Conservation (phyloP, 2,888 invertebrate species). For the Odontomyia ornata region DNA sequence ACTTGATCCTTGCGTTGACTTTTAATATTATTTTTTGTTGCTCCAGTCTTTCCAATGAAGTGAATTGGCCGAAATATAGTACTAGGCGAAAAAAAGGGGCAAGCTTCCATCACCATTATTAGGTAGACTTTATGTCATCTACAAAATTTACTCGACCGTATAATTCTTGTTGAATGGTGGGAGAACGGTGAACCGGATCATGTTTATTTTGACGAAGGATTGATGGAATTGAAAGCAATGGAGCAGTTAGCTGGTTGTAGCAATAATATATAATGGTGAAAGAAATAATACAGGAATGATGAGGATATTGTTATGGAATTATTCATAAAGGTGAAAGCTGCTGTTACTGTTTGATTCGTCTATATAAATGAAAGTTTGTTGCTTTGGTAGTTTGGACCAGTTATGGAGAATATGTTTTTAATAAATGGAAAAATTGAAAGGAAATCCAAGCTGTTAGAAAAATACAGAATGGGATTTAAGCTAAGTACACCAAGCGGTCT, state of each 20-base stretch:
- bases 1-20: slow-evolving; percentile 20
- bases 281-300: slow-evolving; percentile 10
- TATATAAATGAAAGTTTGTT: neutral
- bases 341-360: neutral
- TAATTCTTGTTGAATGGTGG: slow-evolving; percentile 26
- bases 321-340: slow-evolving; percentile 29
- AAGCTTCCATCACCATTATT: slow-evolving; percentile 28
- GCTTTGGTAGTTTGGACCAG: neutral
- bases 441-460: too few relatives aligned
- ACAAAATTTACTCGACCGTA: slow-evolving; percentile 43
- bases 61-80: neutral
- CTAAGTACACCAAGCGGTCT: too few relatives aligned
- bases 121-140: slow-evolving; percentile 36
- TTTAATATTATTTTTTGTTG: slow-evolving; percentile 30
- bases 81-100: neutral
- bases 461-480: too few relatives aligned
- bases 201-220: slow-evolving; percentile 31
- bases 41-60: slow-evolving; percentile 6
- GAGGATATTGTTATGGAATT: slow-evolving; percentile 31
- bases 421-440: too few relatives aligned
- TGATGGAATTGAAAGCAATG: slow-evolving; percentile 40
- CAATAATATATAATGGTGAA: slow-evolving; percentile 19
- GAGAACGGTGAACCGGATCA: slow-evolving; percentile 4
- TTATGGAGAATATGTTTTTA: too few relatives aligned
- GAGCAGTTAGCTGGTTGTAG: neutral